phyloP scores from a whole-genome alignment of 2,113 vertebrate species.

The Syngnathus typhle region DNA sequence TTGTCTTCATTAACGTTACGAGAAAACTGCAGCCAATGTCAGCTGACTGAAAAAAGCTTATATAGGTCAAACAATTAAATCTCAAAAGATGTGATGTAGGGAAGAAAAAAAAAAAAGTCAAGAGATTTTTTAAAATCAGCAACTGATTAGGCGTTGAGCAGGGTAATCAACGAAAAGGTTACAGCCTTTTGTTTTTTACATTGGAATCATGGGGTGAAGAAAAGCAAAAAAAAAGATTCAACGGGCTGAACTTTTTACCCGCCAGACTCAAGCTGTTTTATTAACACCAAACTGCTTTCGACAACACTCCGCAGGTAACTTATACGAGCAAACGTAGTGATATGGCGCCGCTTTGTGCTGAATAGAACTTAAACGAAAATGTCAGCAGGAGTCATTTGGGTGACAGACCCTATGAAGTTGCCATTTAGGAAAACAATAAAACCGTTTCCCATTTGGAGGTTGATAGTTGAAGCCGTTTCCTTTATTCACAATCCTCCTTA shows the following conservation, averaged over 20 bases:
- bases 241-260: not conserved
- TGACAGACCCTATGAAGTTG: conserved; percentile 46
- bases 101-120: too few species aligned
- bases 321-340: conserved; percentile 24
- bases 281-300: conserved; percentile 9
- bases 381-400: conserved; percentile 53
- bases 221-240: not conserved
- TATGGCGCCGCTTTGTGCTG: conserved; percentile 24
- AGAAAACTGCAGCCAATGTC: too few species aligned
- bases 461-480: conserved; percentile 51
- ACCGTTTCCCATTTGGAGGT: conserved; percentile 38
- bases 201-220: not conserved
- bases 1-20: too few species aligned
- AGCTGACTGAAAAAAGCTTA: too few species aligned
- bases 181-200: not conserved
- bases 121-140: not conserved
- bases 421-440: too few species aligned
- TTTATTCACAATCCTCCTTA: conserved; percentile 46
- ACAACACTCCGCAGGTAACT: conserved; percentile 12
- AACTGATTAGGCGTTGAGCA: not conserved
- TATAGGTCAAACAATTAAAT: too few species aligned
- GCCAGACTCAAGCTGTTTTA: conserved; percentile 29
- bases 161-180: not conserved
- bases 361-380: conserved; percentile 49
- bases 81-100: too few species aligned